Evolutionary conservation across 2,888 invertebrate species (phyloP).

Genomic region (Capitulum mitella): DNA sequence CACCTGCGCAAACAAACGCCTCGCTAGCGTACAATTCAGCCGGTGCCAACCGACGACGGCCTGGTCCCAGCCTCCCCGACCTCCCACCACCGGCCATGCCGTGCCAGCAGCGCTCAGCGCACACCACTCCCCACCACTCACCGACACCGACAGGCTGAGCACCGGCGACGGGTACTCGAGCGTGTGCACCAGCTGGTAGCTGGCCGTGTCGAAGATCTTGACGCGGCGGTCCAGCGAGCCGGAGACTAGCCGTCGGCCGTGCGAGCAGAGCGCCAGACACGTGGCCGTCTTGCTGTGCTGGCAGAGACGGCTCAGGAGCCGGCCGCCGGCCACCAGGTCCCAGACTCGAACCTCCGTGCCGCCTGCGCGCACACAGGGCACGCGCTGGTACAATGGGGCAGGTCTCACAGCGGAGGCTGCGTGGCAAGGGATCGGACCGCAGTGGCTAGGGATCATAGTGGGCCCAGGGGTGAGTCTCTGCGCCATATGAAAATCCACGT

Average conservation of each 20-base stretch:
- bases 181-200: slow-evolving; percentile 79
- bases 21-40: no score
- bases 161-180: slow-evolving; percentile 85
- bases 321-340: slow-evolving; percentile 84
- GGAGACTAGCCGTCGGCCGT: slow-evolving; percentile 74
- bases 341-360: slow-evolving; percentile 85
- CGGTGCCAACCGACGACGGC: no score
- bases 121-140: slow-evolving; percentile 46
- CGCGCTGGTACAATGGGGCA: background rate
- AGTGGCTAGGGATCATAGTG: no score
- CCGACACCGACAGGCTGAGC: slow-evolving; percentile 67
- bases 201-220: slow-evolving; percentile 75
- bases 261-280: slow-evolving; percentile 68
- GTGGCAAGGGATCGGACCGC: no score
- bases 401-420: no score
- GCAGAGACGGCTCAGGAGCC: slow-evolving; percentile 70
- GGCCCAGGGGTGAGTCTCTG: no score
- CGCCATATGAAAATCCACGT: no score
- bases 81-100: no score
- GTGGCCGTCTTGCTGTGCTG: slow-evolving; percentile 96
- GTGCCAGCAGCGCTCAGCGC: no score
- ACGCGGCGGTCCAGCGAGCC: slow-evolving; percentile 88
- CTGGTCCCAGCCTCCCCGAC: no score
- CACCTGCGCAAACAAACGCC: no score
- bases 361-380: slow-evolving; percentile 50